A percentile compares a stretch with the other conserved stretches of the same genome.
Conservation (phyloP, 1,140 invertebrate genomes). For the Ips typographus region DNA sequence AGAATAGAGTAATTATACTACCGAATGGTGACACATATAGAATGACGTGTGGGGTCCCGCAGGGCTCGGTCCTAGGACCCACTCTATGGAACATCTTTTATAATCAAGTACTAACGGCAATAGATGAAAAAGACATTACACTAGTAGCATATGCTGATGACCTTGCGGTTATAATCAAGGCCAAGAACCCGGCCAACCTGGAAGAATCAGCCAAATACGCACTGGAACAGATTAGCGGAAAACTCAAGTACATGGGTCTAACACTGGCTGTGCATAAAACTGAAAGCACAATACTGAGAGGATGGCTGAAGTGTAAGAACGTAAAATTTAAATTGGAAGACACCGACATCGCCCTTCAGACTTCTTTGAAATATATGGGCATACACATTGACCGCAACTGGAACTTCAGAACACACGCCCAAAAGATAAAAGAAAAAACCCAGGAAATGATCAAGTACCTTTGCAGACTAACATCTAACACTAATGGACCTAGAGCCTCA, state of each 20-base stretch:
- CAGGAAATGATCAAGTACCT: not conserved
- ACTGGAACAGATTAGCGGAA: constrained; percentile 17
- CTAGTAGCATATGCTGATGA: too few species aligned
- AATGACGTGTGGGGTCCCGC: too few species aligned
- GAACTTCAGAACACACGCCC: not conserved
- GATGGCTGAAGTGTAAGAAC: not conserved
- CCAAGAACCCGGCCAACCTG: not conserved
- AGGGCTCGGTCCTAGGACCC: too few species aligned
- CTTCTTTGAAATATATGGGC: not conserved
- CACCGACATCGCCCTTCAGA: not conserved
- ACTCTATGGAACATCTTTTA: too few species aligned
- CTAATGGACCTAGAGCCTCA: not conserved
- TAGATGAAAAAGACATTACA: too few species aligned
- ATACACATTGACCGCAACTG: not conserved
- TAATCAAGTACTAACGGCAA: too few species aligned
- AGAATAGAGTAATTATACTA: too few species aligned
- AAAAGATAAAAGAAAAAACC: constrained; percentile 1
- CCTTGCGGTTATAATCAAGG: not conserved
- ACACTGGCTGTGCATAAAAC: not conserved
- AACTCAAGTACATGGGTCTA: not conserved
- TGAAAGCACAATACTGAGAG: too few species aligned
- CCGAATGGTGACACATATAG: too few species aligned
- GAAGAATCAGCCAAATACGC: not conserved
- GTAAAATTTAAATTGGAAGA: not conserved
- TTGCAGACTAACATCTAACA: not conserved